Percentiles rank a stretch among this genome's conserved stretches.
Evolutionary conservation across 2,888 invertebrate species (phyloP).

Genomic region (Embidobia sp.): DNA sequence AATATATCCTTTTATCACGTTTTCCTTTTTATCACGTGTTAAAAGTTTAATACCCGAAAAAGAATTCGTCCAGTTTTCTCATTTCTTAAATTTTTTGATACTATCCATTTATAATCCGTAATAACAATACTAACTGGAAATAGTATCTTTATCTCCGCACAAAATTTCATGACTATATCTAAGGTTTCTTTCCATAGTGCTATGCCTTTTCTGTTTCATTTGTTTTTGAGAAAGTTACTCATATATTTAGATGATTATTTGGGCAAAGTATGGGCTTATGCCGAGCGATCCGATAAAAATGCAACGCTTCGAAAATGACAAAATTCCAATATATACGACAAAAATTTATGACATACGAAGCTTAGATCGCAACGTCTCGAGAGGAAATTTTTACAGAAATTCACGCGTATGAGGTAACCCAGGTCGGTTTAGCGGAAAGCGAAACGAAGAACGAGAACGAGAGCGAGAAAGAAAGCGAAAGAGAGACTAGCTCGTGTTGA

Average conservation of each 20-base stretch:
- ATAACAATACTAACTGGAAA: not conserved
- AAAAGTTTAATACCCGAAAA: too few relatives aligned
- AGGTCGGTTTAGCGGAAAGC: constrained; percentile 28
- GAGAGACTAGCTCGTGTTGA: constrained; percentile 26
- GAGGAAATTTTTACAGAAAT: constrained; percentile 47
- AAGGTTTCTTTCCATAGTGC: not conserved
- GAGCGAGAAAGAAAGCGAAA: constrained; percentile 1
- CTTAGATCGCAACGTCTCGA: constrained; percentile 27
- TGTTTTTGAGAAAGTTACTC: constrained; percentile 18
- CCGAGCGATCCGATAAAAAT: constrained; percentile 50
- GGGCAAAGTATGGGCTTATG: constrained; percentile 30
- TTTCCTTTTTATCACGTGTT: too few relatives aligned
- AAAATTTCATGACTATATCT: constrained; percentile 19
- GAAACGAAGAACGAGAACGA: not conserved
- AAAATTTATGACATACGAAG: constrained; percentile 36
- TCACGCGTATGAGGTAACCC: constrained; percentile 51
- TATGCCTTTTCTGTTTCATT: constrained; percentile 28
- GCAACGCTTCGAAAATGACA: constrained; percentile 50
- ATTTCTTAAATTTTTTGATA: too few relatives aligned
- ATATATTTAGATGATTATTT: constrained; percentile 46
- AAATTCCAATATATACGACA: constrained; percentile 56
- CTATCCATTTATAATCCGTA: too few relatives aligned
- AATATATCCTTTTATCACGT: too few relatives aligned
- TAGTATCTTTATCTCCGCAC: not conserved
- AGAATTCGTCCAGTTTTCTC: too few relatives aligned